Evolutionary conservation across 1,140 invertebrate species (phyloP), one percentile per base, ranked within the genome.

Genomic region (Hesperophylax magnus): DNA sequence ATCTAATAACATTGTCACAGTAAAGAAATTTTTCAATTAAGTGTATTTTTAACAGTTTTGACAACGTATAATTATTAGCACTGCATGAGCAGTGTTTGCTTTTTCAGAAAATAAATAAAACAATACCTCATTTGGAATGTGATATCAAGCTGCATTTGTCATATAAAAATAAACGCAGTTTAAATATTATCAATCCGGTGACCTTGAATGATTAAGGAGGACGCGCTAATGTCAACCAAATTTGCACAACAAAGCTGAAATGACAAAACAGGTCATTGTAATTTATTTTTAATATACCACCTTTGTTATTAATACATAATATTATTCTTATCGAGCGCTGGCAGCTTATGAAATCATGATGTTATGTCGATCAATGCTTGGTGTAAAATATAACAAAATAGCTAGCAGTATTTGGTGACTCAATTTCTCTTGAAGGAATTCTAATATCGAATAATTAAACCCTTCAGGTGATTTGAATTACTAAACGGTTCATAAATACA

Each of bases 111-210:
- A 47, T 47, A 47, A 47, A 47, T 14, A 47, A 47, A 9, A 47
- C 39, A 47, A 47, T 47, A 47, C 39, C 9, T 11, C 39, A 2
- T 47, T 47, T 11, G 39, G 39, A 47, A 47, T 14, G 39, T 47
- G 39, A 11, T 47, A 14, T 14, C 39, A 14, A 47, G 39, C 0
- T 14, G 6, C 69, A 53, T 53, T 20, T 5, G 24, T 56, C 52
- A 53, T 54, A 24, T 39, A 5, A 72, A 72, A 53, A 54, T 22
- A 22, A 20, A 53, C 52, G 69, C 47, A 53, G 69, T 56, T 72
- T 56, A 54, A 72, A 72, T 72, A 72, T 72, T 72, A 72, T 72
- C 69, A 72, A 72, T 72, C 47, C 11, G 52, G 9, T 22, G 18
- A 72, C 69, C 69, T 72, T 53, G 52, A 22, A 14, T n/a, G 11